These are phyloP conservation scores for Vireo griseus DNA, from an alignment of 2,797 vertebrate genomes.

Conservation along the genomic window DNA sequence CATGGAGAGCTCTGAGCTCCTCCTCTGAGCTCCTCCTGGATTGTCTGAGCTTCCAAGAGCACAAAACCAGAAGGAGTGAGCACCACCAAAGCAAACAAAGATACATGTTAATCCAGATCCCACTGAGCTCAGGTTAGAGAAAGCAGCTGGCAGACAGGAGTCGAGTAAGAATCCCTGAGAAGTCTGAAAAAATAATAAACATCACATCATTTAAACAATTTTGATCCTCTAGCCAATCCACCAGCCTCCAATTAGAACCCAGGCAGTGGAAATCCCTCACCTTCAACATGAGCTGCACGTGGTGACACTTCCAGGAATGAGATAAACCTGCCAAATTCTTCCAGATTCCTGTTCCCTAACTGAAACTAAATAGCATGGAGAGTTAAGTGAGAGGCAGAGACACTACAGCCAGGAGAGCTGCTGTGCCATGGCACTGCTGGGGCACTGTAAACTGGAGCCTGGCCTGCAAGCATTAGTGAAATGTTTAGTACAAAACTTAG, in stretches of 20 bases:
- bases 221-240: not conserved
- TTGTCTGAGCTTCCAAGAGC: not conserved
- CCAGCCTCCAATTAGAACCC: not conserved
- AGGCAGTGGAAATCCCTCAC: not conserved
- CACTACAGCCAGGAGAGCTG: not conserved
- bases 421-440: not conserved
- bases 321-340: not conserved
- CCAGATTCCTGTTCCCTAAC: constrained; percentile 3
- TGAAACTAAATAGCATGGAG: not conserved
- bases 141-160: constrained; percentile 23
- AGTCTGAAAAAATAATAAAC: constrained; percentile 32
- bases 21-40: too few relatives aligned
- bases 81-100: not conserved
- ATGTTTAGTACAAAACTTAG: constrained; percentile 23
- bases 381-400: not conserved
- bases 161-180: constrained; percentile 65
- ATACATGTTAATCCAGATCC: not conserved
- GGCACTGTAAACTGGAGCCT: constrained; percentile 41
- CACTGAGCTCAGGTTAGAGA: not conserved
- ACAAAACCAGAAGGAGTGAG: not conserved
- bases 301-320: not conserved
- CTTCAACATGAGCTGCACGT: not conserved
- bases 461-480: constrained; percentile 60
- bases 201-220: not conserved
- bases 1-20: not conserved